Base-by-base conservation (phyloP, 2,113 vertebrate species). In the Addax nasomaculatus region DNA sequence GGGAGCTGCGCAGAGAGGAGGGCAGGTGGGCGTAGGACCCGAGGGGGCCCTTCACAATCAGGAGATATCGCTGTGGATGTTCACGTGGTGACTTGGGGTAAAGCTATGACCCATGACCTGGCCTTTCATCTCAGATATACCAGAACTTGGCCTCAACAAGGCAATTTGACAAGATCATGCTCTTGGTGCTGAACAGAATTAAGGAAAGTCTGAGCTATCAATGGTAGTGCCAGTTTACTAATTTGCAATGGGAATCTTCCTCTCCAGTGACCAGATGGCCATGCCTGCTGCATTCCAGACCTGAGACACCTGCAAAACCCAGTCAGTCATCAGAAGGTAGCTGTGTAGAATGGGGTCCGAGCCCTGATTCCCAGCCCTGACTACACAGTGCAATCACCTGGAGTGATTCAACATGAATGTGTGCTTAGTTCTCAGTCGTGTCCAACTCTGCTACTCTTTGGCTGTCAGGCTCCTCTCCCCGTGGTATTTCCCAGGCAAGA, bases 1-100 rank as follows among this genome's bases (percentile, higher is more conserved):
- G 85, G 92, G 64, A 94, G 14, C 55, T n/a, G 95, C 58, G 16
- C 16, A 76, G 94, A 91, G 62, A 92, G 39, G 92, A 89, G 93
- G 92, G 4, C 5, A 92, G 47, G 76, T 91, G 53, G 96, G 93
- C 2, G 21, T 55, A n/a, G 43, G 87, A 55, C 67, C 64, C 5
- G 3, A 27, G 33, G 47, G 58, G 6, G 36, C 78, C 47, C 73
- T 33, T 93, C 83, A 25, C 45, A 12, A 51, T 49, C 58, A 36
- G 57, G 45, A 80, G 30, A 19, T 45, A 84, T 49, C 7, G 13
- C 76, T 1, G 6, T 3, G 39, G 89, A 57, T 3, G 5, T 12
- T 76, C 93, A 51, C 33, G 3, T 51, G 89, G 85, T 70, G 89
- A 57, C 53, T 17, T 43, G 29, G 43, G 55, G 53, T 67, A 17